Base-by-base conservation (phyloP, 2,113 vertebrate genomes). In the Microcebus ravelobensis region DNA sequence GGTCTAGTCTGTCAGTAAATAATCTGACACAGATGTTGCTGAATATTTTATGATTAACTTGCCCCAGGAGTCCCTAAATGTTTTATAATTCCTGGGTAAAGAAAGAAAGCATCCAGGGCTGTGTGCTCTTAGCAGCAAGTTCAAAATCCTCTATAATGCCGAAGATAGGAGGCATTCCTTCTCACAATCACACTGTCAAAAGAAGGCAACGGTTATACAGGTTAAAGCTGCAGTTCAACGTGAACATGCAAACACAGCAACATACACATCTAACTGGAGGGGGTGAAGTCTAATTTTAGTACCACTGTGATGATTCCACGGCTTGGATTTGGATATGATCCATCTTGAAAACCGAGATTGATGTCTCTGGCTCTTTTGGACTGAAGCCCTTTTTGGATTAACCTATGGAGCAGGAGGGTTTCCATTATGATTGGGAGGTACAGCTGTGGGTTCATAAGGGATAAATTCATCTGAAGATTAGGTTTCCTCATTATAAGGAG, bases 11-110 rank as follows among this genome's bases (percentile, higher is more conserved):
- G 87, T 95, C 71, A 96, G 95, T 96, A 96, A 98, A 97, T 48
- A 97, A 97, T 45, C 94, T 13, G 92, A 97, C 97, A 81, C 87
- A 98, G 97, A 96, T 97, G 94, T 90, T 92, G 93, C 39, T 97
- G 96, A 98, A 97, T 98, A 98, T 97, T 94, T 98, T 76, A 97
- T 97, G 90, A 85, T 34, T 86, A 90, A 95, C 70, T 98, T 96
- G 97, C 52, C 81, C 85, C 89, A 90, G 87, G 97, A 94, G 96
- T 95, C 83, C 52, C 95, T 27, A 15, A 96, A 88, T 96, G 83
- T 97, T 98, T 98, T 96, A 96, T 98, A 95, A 96, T 98, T 98
- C 97, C 97, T 96, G 81, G 52, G 17, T 9, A 96, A 83, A 95
- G 95, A 96, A 94, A 92, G 74, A 36, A 70, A 87, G 55, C 92